These are phyloP conservation scores for Tupaia tana DNA, from an alignment of 2,113 vertebrate species.

Conservation along the genomic window DNA sequence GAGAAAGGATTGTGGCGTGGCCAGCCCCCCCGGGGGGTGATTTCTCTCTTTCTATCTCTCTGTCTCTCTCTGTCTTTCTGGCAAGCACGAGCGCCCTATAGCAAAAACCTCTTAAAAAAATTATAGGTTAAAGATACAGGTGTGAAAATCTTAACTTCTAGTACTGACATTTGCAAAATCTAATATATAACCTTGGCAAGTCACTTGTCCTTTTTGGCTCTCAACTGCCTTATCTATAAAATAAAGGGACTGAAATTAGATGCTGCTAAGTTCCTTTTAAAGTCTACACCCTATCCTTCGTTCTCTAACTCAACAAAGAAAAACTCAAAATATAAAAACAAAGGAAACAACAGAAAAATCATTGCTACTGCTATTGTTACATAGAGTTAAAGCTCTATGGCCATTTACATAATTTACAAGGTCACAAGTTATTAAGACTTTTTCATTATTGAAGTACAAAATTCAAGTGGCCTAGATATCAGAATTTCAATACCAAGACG, in stretches of 20 bases:
- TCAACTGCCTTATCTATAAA: constrained; percentile 34
- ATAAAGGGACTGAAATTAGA: background rate
- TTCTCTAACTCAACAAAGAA: constrained; percentile 38
- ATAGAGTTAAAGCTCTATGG: background rate
- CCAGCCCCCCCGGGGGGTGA: no score
- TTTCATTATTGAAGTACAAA: background rate
- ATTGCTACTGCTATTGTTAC: background rate
- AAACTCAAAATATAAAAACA: constrained; percentile 29
- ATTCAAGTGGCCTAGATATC: background rate
- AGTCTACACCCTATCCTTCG: background rate
- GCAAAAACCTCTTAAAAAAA: constrained; percentile 3
- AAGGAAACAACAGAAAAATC: background rate
- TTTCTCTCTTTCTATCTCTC: no score
- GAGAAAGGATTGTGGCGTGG: no score
- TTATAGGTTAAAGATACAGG: background rate
- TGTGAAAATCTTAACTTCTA: background rate
- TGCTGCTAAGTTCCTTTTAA: background rate
- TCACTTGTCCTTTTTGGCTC: background rate
- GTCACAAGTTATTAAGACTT: background rate
- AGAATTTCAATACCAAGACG: background rate
- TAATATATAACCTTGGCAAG: background rate
- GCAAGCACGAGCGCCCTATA: no score
- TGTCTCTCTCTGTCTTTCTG: no score
- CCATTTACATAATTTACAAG: background rate
- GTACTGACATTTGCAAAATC: background rate